Conservation (phyloP, 2,797 vertebrate species). For the Xerus rutilus region DNA sequence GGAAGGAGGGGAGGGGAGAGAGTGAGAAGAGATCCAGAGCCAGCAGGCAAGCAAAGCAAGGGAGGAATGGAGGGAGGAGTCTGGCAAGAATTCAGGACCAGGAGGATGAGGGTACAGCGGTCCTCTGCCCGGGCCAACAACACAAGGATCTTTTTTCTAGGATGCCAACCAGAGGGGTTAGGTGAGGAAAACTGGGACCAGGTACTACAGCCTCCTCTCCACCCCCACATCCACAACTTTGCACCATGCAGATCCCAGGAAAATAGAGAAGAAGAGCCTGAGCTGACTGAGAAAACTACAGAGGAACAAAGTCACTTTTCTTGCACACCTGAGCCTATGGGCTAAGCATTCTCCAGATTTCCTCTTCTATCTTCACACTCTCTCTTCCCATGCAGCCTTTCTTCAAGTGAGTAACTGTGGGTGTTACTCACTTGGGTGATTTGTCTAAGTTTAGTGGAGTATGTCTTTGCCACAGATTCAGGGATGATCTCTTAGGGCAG, state of each 20-base stretch:
- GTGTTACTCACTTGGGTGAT: not conserved
- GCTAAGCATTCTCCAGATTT: not conserved
- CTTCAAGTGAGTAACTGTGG: not conserved
- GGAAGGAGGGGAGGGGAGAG: too few relatives aligned
- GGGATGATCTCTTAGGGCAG: not conserved
- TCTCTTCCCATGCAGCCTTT: not conserved
- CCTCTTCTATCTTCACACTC: not conserved
- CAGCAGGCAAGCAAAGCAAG: not conserved
- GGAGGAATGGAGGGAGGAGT: not conserved
- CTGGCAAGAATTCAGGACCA: too few relatives aligned
- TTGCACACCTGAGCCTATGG: not conserved
- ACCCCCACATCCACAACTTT: not conserved
- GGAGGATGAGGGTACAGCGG: not conserved
- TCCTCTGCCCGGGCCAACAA: not conserved
- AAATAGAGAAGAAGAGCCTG: not conserved
- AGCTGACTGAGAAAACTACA: not conserved
- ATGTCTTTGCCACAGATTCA: not conserved
- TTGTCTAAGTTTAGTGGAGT: not conserved
- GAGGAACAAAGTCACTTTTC: not conserved
- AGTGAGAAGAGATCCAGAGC: not conserved
- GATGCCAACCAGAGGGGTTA: not conserved
- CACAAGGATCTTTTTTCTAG: not conserved
- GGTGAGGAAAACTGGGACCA: not conserved
- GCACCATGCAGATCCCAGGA: not conserved
- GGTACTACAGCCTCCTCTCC: not conserved